A percentile compares a stretch with the other conserved stretches of the same genome.
These are phyloP conservation scores for Solenodon paradoxus DNA, from an alignment of 2,113 vertebrate species.

Conservation along the genomic window DNA sequence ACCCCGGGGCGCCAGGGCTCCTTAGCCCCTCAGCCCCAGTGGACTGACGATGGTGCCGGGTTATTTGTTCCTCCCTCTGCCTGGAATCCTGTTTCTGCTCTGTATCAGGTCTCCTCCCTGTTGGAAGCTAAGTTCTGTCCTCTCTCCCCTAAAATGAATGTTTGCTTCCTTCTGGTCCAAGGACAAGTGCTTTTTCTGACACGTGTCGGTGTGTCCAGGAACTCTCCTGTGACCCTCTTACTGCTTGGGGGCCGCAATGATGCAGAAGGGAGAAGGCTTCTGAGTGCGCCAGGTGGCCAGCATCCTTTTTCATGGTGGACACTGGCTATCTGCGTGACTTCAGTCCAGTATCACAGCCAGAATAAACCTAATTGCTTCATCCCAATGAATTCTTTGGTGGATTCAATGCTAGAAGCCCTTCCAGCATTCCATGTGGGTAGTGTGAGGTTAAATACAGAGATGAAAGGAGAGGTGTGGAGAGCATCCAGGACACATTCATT, in stretches of 20 bases:
- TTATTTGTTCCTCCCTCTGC: not conserved
- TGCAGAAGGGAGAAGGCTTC: not conserved
- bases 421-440: not conserved
- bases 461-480: not conserved
- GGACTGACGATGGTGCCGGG: not conserved
- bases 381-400: not conserved
- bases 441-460: not conserved
- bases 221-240: not conserved
- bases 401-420: not conserved
- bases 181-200: not conserved
- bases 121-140: not conserved
- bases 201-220: too few relatives aligned
- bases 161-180: not conserved
- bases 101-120: not conserved
- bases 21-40: accelerated
- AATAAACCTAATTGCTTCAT: too few relatives aligned
- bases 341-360: too few relatives aligned
- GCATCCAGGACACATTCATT: not conserved
- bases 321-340: not conserved
- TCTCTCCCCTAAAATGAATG: not conserved
- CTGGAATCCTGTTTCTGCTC: not conserved
- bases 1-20: too few relatives aligned
- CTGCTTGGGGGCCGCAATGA: too few relatives aligned
- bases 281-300: not conserved
- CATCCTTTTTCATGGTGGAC: not conserved